These are phyloP conservation scores for Andrena flavipes DNA, from an alignment of 2,888 invertebrate genomes.

Conservation along the genomic window DNA sequence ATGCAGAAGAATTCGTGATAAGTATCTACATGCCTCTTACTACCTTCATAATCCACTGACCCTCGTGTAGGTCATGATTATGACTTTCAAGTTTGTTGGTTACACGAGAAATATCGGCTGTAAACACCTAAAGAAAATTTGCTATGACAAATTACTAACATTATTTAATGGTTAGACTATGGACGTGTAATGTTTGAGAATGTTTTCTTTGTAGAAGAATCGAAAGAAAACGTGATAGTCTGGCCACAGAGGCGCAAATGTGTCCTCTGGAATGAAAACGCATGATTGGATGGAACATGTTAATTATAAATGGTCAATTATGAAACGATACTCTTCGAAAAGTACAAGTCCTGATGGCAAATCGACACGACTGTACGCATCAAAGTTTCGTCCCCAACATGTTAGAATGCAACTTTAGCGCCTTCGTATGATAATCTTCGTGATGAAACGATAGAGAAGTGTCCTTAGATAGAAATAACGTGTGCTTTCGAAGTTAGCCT, in stretches of 20 bases:
- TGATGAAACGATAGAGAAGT: conserved; percentile 73
- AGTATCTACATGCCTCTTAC: background rate
- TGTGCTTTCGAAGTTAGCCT: conserved; percentile 78
- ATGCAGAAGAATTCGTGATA: background rate
- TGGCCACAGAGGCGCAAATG: background rate
- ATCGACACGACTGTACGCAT: conserved; percentile 8
- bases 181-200: background rate
- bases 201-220: background rate
- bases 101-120: background rate
- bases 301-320: conserved; percentile 28
- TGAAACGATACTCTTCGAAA: conserved; percentile 22
- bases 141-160: too few species aligned
- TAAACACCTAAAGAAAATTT: background rate
- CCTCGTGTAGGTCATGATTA: background rate
- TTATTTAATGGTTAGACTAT: too few species aligned
- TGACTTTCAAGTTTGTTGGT: background rate
- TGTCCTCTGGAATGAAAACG: conserved; percentile 5
- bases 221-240: background rate
- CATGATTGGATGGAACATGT: background rate
- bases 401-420: conserved; percentile 22
- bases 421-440: conserved; percentile 34
- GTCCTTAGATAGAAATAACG: conserved; percentile 77
- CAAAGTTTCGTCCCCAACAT: conserved; percentile 14
- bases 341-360: conserved; percentile 4
- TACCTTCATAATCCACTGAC: background rate